A percentile compares a stretch with the other conserved stretches of the same genome.
These are phyloP conservation scores for Paramormyrops hopkinsi DNA, from an alignment of 2,797 vertebrate species.

Conservation along the genomic window DNA sequence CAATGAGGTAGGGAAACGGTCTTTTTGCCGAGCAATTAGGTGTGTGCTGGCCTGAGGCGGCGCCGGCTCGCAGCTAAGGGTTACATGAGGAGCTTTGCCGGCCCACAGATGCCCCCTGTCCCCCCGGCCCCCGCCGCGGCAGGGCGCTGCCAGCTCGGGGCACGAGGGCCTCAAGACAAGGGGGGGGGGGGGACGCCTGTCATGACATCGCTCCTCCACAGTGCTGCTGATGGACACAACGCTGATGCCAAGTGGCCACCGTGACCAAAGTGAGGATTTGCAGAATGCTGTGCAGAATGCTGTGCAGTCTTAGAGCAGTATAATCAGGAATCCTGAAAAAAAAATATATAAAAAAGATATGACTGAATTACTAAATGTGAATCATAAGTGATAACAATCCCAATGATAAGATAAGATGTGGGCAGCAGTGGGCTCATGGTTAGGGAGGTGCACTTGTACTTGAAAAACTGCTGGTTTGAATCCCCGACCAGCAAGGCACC, in stretches of 20 bases:
- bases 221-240: not conserved
- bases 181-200: too few species aligned
- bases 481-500: not conserved
- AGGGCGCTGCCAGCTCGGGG: not conserved
- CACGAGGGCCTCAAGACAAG: not conserved
- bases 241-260: not conserved
- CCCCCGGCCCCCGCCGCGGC: not conserved
- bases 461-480: not conserved
- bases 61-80: slow-evolving; percentile 71
- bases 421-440: not conserved
- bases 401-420: not conserved
- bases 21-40: slow-evolving; percentile 94
- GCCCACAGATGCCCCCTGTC: not conserved
- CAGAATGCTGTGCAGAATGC: not conserved
- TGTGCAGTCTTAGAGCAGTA: not conserved
- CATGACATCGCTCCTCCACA: not conserved
- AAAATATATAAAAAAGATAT: not conserved
- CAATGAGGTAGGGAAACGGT: slow-evolving; percentile 98
- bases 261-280: not conserved
- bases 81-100: slow-evolving; percentile 65
- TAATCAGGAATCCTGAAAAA: not conserved
- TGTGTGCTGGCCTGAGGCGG: slow-evolving; percentile 87
- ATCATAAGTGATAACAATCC: not conserved
- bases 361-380: not conserved
- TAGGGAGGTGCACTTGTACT: not conserved